phyloP scores from a whole-genome alignment of 2,888 invertebrate species.

The Folsomia manolachei region DNA sequence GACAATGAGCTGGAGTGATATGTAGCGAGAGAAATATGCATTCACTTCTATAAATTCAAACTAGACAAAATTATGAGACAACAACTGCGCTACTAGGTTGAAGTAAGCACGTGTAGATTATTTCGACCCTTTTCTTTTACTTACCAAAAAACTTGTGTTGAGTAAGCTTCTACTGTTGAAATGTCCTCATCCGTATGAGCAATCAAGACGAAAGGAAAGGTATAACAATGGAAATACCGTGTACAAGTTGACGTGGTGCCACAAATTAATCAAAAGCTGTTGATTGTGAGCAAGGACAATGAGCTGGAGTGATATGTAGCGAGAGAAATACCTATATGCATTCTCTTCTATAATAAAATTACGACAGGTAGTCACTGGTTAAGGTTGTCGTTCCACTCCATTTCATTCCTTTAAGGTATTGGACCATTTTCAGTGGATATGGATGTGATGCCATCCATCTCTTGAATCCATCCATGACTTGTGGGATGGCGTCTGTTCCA shows the following conservation, averaged over 20 bases:
- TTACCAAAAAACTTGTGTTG: too few species aligned
- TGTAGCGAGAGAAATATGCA: neutral
- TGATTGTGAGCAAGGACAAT: neutral
- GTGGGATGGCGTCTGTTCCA: constrained; percentile 25
- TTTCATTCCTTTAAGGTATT: too few species aligned
- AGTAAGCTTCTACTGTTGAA: too few species aligned
- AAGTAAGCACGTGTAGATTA: too few species aligned
- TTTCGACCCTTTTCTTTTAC: too few species aligned
- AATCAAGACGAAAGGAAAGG: neutral
- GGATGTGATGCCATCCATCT: neutral
- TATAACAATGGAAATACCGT: neutral
- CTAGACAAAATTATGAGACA: too few species aligned
- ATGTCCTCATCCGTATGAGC: neutral
- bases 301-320: neutral
- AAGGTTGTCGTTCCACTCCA: too few species aligned
- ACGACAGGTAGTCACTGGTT: too few species aligned
- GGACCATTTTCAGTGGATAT: neutral
- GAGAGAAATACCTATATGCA: too few species aligned
- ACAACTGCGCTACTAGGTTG: too few species aligned
- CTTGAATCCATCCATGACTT: neutral
- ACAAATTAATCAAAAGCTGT: constrained; percentile 3
- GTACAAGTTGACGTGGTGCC: neutral
- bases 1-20: neutral
- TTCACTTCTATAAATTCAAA: too few species aligned
- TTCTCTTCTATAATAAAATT: too few species aligned